Percentiles rank a stretch among this genome's conserved stretches.
Evolutionary conservation across 2,113 vertebrate species (phyloP).

Genomic region (Anser cygnoides): DNA sequence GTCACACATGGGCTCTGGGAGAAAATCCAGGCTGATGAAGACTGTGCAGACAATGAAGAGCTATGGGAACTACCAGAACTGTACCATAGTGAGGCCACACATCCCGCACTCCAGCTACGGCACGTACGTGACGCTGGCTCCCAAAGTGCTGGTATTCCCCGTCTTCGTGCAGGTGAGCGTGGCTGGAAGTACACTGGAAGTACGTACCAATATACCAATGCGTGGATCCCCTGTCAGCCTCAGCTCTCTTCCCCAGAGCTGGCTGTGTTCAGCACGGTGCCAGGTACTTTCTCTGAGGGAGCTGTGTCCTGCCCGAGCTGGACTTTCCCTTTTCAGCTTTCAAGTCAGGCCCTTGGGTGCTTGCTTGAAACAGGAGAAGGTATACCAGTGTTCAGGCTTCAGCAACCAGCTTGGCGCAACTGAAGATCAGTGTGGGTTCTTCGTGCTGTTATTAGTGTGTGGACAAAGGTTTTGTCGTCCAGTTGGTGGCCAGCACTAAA

Average conservation of each 20-base stretch:
- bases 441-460: background rate
- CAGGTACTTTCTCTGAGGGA: background rate
- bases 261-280: background rate
- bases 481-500: background rate
- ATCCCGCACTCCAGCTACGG: conserved; percentile 85
- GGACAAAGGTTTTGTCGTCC: background rate
- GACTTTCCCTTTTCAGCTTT: background rate
- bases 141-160: conserved; percentile 94
- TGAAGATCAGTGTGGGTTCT: background rate
- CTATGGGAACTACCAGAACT: conserved; percentile 90
- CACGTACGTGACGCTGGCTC: conserved; percentile 88
- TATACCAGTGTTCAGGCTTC: background rate
- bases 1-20: conserved; percentile 68
- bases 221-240: background rate
- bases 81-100: conserved; percentile 86
- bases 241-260: background rate
- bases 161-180: conserved; percentile 90
- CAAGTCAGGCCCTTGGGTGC: background rate
- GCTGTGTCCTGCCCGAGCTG: background rate
- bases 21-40: conserved; percentile 86
- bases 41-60: conserved; percentile 82
- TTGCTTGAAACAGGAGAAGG: background rate
- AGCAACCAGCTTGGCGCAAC: fast-evolving
- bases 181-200: background rate
- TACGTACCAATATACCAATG: too few species aligned